Base-by-base conservation (phyloP, 2,797 vertebrate genomes). In the Pempheris klunzingeri region DNA sequence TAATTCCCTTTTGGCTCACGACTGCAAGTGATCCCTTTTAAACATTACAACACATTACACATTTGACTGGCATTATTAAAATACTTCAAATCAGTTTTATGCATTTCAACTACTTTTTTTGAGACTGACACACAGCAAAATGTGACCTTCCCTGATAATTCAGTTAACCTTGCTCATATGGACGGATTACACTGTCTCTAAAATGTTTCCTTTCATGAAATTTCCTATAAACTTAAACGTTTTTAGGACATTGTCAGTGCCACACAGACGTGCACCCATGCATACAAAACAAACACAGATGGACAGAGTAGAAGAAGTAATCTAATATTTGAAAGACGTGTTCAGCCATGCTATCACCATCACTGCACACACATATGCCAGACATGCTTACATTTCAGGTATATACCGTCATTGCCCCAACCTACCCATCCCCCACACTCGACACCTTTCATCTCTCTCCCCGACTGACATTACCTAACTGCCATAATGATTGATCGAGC, bases 401-500 rank as follows among this genome's bases (percentile, higher is more conserved):
- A 18, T 38, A 50, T 41, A 18, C 24, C 36, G 32, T 55, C 14
- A 38, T 32, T 44, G 22, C 52, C 53, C 57, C 54, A 54, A 41
- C 15, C 32, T 34, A 49, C 66, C 60, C 82, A 41, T 72, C 76
- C 70, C 62, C 74, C 76, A 78, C 64, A 20, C 54, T 34, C 66
- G 57, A 28, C 64, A 71, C 34, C 60, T 70, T 64, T 55, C 59
- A 57, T 46, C 39, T 32, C 43, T 58, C 58, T 38, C 54, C 32
- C 30, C 11, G n/a, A 7, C 80, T 67, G 80, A 78, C 84, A 77
- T 72, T 53, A 54, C 30, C 44, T 9, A 60, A 58, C 79, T 85
- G 71, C 71, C 77, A 71, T 34, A 55, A 83, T 85, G 87, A 90
- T 84, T 83, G 88, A 91, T 72, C 30, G 81, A 69, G 64, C 20